Evolutionary conservation across 2,113 vertebrate genomes (phyloP), one percentile per base, ranked within the genome.

Genomic region (Heteronetta atricapilla): DNA sequence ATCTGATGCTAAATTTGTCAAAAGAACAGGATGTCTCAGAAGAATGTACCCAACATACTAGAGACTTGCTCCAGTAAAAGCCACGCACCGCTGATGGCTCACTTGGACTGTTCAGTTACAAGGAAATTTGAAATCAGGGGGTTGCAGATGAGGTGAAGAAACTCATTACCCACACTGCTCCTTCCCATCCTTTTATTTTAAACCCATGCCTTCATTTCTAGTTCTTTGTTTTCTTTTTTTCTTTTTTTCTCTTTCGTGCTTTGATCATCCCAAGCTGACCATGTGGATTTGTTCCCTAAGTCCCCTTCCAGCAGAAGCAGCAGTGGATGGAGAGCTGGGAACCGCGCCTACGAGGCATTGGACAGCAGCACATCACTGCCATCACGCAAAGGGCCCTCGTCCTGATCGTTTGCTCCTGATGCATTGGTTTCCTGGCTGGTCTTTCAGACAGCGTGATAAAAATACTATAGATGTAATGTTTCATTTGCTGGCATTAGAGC

Each of bases 241-340:
- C 15, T 87, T 86, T 82, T 96, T 89, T 52, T 90, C 90, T 95
- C 86, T 88, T 83, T 63, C 26, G 79, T 62, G 59, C 73, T 94
- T 72, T 93, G 76, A 93, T 91, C 63, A 62, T n/a, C 64, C 66
- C 60, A 58, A 91, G 33, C 60, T 90, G 64, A 74, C 86, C 64
- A 44, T 17, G 78, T 0, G 0, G 23, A 44, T 86, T 94, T 86
- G 29, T 52, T 83, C 55, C 33, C 29, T 36, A 70, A 50, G 40
- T 40, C 56, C 70, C 75, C 34, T 94, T 88, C 80, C 73, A 84
- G 78, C 22, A 52, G 68, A 85, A 85, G 40, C 29, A 4, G n/a
- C 82, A 93, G 28, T 25, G 21, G 60, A 52, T 70, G 52, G n/a
- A 81, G 31, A 77, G 53, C 29, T 58, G 29, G 38, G 75, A 91